These are phyloP conservation scores for Epinotia brunnichana DNA, from an alignment of 2,888 invertebrate species.

Conservation along the genomic window DNA sequence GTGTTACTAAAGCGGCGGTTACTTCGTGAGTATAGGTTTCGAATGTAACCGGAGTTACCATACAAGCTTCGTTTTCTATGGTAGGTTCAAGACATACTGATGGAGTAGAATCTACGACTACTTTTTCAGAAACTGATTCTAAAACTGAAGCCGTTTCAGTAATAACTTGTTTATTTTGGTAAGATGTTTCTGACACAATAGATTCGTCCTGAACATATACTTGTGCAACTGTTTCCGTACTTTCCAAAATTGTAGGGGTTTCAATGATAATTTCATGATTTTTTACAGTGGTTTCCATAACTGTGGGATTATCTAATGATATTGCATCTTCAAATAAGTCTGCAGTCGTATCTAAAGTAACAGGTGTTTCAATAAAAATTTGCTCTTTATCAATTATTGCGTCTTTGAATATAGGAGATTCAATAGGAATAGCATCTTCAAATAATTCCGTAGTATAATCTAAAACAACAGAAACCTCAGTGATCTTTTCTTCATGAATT, in stretches of 20 bases:
- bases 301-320: background rate
- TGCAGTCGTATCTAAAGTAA: background rate
- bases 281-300: background rate
- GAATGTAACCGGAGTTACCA: background rate
- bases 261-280: constrained; percentile 22
- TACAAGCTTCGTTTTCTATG: background rate
- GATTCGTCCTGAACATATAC: background rate
- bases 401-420: background rate
- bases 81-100: background rate
- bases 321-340: constrained; percentile 29
- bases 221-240: background rate
- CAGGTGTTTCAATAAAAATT: background rate
- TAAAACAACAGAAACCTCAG: background rate
- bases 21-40: constrained; percentile 17
- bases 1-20: background rate
- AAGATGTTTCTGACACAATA: background rate
- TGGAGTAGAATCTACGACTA: background rate
- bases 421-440: constrained; percentile 5
- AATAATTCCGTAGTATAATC: constrained; percentile 15
- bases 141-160: background rate
- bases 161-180: background rate
- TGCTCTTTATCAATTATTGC: constrained; percentile 6
- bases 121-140: constrained; percentile 12
- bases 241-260: constrained; percentile 15
- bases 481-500: background rate